A percentile compares a stretch with the other conserved stretches of the same genome.
phyloP scores from a whole-genome alignment of 2,888 invertebrate genomes.

The Aphodius granarius region DNA sequence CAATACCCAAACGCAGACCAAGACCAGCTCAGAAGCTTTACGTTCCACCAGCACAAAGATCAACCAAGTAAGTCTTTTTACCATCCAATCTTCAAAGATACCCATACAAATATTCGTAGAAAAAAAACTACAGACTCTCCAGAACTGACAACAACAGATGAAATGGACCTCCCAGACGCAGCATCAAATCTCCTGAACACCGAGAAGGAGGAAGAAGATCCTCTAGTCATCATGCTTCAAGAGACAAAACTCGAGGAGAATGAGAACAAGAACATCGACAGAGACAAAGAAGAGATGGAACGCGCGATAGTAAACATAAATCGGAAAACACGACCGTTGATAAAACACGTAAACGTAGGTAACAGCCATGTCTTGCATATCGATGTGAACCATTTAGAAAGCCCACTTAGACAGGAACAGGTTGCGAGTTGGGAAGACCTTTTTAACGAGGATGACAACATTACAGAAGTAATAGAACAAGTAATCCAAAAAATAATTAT shows the following conservation, averaged over 20 bases:
- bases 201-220: slow-evolving; percentile 19
- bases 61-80: slow-evolving; percentile 26
- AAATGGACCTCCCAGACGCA: neutral
- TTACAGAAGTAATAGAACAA: slow-evolving; percentile 29
- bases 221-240: slow-evolving; percentile 29
- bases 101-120: neutral
- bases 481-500: slow-evolving; percentile 22
- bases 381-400: slow-evolving; percentile 27
- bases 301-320: slow-evolving; percentile 49
- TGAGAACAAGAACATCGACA: slow-evolving; percentile 41
- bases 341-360: slow-evolving; percentile 46
- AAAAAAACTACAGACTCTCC: slow-evolving; percentile 7
- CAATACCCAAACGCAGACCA: slow-evolving; percentile 17
- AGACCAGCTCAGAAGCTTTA: slow-evolving; percentile 50
- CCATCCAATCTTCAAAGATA: neutral
- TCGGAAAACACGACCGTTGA: slow-evolving; percentile 47
- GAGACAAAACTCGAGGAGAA: slow-evolving; percentile 27
- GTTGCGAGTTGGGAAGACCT: slow-evolving; percentile 52
- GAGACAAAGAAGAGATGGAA: slow-evolving; percentile 50
- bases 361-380: slow-evolving; percentile 35
- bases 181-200: neutral
- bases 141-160: neutral
- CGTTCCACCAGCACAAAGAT: slow-evolving; percentile 50
- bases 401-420: slow-evolving; percentile 31
- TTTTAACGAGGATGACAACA: slow-evolving; percentile 47